Evolutionary conservation across 2,888 invertebrate species (phyloP).

Genomic region (Nephrotoma appendiculata): DNA sequence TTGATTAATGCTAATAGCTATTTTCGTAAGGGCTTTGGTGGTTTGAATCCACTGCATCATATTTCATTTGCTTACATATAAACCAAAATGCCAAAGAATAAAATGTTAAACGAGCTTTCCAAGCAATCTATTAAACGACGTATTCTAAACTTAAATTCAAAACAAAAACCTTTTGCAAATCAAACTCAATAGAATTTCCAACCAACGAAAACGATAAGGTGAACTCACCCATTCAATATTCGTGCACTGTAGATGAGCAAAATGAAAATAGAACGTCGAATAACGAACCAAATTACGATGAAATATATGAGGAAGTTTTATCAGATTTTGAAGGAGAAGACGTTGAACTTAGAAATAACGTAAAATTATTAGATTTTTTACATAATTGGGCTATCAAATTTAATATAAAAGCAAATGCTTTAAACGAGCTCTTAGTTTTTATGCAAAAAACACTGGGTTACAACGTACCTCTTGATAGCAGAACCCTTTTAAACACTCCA

Average conservation of each 20-base stretch:
- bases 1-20: too few relatives aligned
- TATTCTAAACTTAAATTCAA: neutral
- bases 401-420: neutral
- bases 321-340: neutral
- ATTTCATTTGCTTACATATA: too few relatives aligned
- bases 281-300: neutral
- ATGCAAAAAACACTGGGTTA: neutral
- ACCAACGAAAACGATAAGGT: too few relatives aligned
- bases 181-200: too few relatives aligned
- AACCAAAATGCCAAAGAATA: neutral
- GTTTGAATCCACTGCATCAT: too few relatives aligned
- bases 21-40: too few relatives aligned
- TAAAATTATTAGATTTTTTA: neutral
- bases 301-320: neutral
- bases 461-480: neutral
- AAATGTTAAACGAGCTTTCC: neutral
- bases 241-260: neutral
- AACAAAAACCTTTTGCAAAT: neutral
- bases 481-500: neutral
- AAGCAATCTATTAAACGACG: neutral
- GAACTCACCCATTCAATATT: too few relatives aligned
- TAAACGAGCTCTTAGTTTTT: neutral
- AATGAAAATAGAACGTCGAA: neutral
- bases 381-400: neutral
- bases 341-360: neutral